Evolutionary conservation across 2,113 vertebrate genomes (phyloP).

Genomic region (Zingel zingel): DNA sequence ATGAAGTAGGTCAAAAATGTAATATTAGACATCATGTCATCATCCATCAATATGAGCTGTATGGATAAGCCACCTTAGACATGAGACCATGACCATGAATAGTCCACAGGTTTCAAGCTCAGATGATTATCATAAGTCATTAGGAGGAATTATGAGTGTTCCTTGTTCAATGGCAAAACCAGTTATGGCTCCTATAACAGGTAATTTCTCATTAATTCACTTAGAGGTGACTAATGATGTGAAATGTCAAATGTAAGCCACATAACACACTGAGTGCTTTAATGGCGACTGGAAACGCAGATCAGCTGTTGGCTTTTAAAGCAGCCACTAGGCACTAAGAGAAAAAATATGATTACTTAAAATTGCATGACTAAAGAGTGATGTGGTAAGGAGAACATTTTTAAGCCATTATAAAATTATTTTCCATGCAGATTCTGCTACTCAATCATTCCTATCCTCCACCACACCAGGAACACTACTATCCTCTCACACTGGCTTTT

Average conservation of each 20-base stretch:
- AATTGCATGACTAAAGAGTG: slow-evolving; percentile 29
- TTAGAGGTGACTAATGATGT: slow-evolving; percentile 54
- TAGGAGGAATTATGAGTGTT: slow-evolving; percentile 52
- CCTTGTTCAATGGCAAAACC: slow-evolving; percentile 35
- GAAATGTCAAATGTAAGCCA: slow-evolving; percentile 47
- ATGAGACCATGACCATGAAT: slow-evolving; percentile 3
- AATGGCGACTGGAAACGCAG: slow-evolving; percentile 36
- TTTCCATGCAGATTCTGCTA: slow-evolving; percentile 59
- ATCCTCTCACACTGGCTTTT: slow-evolving; percentile 39
- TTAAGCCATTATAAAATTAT: slow-evolving; percentile 10
- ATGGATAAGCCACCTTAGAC: slow-evolving; percentile 46
- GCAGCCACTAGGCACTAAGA: slow-evolving; percentile 11
- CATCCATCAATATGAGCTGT: slow-evolving; percentile 31
- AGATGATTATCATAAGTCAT: slow-evolving; percentile 61
- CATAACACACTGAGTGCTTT: slow-evolving; percentile 44
- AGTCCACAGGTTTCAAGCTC: slow-evolving; percentile 42
- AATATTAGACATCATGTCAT: slow-evolving; percentile 27
- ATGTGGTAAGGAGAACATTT: slow-evolving; percentile 5
- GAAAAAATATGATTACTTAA: slow-evolving; percentile 22
- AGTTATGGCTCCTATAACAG: slow-evolving; percentile 43
- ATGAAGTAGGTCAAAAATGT: neutral
- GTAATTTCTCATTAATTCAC: slow-evolving; percentile 66
- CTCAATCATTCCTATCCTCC: slow-evolving; percentile 43
- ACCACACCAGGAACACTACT: neutral
- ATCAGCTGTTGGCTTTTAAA: slow-evolving; percentile 36